Conservation (phyloP, 2,888 invertebrate genomes). For the Villa cingulata region DNA sequence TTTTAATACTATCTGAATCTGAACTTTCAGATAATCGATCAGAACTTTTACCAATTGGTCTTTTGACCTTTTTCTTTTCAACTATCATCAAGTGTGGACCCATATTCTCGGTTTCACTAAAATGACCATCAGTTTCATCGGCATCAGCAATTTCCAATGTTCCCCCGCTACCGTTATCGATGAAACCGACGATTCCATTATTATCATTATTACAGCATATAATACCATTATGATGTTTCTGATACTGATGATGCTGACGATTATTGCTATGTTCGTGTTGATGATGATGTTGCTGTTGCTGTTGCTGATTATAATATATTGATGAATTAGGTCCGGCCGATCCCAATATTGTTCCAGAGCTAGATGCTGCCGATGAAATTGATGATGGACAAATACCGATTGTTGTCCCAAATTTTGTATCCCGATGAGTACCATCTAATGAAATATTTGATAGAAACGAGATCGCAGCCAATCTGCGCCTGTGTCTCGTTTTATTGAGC, state of each 20-base stretch:
- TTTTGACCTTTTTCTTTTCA: constrained; percentile 31
- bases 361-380: constrained; percentile 17
- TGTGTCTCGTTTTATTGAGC: constrained; percentile 48
- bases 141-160: constrained; percentile 32
- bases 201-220: constrained; percentile 8
- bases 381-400: constrained; percentile 29
- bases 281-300: constrained; percentile 18
- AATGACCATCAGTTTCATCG: constrained; percentile 35
- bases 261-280: constrained; percentile 20
- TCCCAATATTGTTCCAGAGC: constrained; percentile 17
- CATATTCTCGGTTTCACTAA: constrained; percentile 37
- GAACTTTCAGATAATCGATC: constrained; percentile 54
- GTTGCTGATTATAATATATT: constrained; percentile 7
- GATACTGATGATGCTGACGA: background rate
- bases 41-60: constrained; percentile 31
- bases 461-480: constrained; percentile 79
- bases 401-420: constrained; percentile 44
- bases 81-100: constrained; percentile 34
- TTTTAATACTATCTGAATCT: constrained; percentile 56
- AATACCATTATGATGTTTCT: constrained; percentile 22
- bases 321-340: constrained; percentile 9
- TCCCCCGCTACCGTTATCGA: constrained; percentile 23
- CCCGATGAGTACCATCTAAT: constrained; percentile 75
- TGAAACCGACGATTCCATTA: constrained; percentile 11
- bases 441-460: constrained; percentile 93